Base-by-base conservation (phyloP, 2,888 invertebrate species). In the Galerucella nymphaeae region DNA sequence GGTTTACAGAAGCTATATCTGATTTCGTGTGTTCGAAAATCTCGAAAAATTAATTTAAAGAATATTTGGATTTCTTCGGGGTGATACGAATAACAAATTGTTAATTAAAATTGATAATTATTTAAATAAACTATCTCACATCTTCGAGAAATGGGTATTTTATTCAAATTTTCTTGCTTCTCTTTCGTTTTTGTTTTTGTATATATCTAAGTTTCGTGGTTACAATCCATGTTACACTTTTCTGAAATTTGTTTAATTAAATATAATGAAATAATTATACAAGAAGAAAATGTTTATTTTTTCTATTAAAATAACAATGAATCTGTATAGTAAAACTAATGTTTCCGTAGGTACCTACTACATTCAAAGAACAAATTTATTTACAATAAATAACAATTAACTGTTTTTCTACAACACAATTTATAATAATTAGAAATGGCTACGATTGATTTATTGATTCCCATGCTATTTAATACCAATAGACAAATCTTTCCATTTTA, bases 71-170 rank as follows among this genome's bases (percentile, higher is more conserved):
- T 20, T 23, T 57, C 23, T 57, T 59, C 30, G 14, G 14, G 13
- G 2, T 13, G n/a, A n/a, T 38, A 38, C 30, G 38, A 41, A 59
- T 59, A 16, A 59, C 59, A 59, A 59, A 59, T 59, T 59, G 38
- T 30, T 59, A 59, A 59, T 59, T 59, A 59, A 59, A 23, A n/a
- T 59, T 59, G 16, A 59, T 38, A 41, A 59, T 59, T 59, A 38
- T 30, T 30, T 30, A 30, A 30, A 30, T 30, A 30, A 30, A 30
- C n/a, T 59, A 59, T 38, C 59, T 38, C 59, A 59, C 10, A 16
- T 59, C 38, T 38, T n/a, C 9, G 1, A 14, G 2, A 30, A 59
- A 59, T 59, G 59, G 41, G 16, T 6, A 38, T 59, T 38, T n/a
- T 59, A 59, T 59, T 59, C 38, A 59, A 38, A 59, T 59, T 41